Evolutionary conservation across 2,888 invertebrate genomes (phyloP).

Genomic region (Rambutsinella grinnellia): DNA sequence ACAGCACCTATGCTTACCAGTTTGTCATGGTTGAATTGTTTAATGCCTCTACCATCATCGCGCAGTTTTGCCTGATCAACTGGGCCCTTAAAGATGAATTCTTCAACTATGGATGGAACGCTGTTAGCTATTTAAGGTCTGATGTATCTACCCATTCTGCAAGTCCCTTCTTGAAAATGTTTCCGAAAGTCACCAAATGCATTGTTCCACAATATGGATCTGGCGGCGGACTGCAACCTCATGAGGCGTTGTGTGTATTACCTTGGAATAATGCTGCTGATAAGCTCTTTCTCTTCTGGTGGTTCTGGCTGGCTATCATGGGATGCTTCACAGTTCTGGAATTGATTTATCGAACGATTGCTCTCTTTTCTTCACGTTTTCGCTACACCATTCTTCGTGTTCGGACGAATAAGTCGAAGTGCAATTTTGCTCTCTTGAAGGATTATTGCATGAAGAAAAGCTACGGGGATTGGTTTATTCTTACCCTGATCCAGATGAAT

Average conservation of each 20-base stretch:
- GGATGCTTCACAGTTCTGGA: slow-evolving; percentile 8
- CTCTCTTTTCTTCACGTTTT: background rate
- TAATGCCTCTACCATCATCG: slow-evolving; percentile 5
- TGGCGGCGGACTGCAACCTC: background rate
- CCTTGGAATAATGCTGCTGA: slow-evolving; percentile 29
- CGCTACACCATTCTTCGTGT: slow-evolving; percentile 2
- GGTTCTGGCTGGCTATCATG: slow-evolving; percentile 27
- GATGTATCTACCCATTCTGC: background rate
- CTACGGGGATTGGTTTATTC: slow-evolving; percentile 32
- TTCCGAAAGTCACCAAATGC: slow-evolving; percentile 21
- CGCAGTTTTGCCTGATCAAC: slow-evolving; percentile 17
- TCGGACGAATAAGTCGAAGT: background rate
- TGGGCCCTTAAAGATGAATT: slow-evolving; percentile 7
- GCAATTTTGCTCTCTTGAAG: background rate
- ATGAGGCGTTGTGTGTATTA: slow-evolving; percentile 23
- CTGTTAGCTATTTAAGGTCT: background rate
- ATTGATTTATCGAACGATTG: slow-evolving; percentile 3
- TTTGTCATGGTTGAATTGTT: slow-evolving; percentile 15
- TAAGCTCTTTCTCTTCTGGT: slow-evolving; percentile 29
- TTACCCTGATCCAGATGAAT: slow-evolving; percentile 30
- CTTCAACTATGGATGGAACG: slow-evolving; percentile 9
- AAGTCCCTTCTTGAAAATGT: slow-evolving; percentile 12
- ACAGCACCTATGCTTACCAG: background rate
- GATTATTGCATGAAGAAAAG: background rate
- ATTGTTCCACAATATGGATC: background rate